phyloP scores from a whole-genome alignment of 2,113 vertebrate genomes.

The Aspidoscelis tigris region DNA sequence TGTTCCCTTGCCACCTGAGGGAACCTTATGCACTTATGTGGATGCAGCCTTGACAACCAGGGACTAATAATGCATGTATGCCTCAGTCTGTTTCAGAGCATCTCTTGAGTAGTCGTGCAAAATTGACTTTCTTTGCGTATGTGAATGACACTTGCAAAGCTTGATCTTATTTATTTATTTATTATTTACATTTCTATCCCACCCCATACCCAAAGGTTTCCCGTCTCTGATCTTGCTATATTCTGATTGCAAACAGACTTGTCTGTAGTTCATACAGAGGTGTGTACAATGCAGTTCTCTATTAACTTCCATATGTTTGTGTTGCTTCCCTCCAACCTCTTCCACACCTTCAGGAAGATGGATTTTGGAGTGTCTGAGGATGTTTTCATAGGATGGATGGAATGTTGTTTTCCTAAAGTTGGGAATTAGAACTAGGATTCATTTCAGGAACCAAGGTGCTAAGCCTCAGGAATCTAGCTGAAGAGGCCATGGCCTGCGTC shows the following conservation, averaged over 20 bases:
- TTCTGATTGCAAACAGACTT: too few relatives aligned
- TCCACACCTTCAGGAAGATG: conserved; percentile 65
- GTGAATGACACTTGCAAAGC: too few relatives aligned
- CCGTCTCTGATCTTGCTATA: too few relatives aligned
- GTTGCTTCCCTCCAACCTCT: conserved; percentile 31
- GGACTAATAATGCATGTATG: too few relatives aligned
- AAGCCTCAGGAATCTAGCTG: conserved; percentile 73
- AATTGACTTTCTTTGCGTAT: background rate
- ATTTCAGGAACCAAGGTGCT: conserved; percentile 73
- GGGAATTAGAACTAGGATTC: conserved; percentile 66
- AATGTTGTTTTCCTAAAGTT: conserved; percentile 77
- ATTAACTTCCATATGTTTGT: background rate
- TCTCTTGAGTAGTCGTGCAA: background rate
- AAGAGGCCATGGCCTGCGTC: conserved; percentile 57
- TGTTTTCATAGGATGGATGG: conserved; percentile 70
- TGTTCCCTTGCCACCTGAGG: too few relatives aligned
- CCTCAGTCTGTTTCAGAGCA: background rate
- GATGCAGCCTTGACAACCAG: too few relatives aligned
- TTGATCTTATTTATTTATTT: too few relatives aligned
- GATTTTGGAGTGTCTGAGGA: conserved; percentile 76
- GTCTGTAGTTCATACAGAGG: conserved; percentile 44
- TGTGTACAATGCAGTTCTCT: conserved; percentile 57
- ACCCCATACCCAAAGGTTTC: too few relatives aligned
- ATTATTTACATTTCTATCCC: too few relatives aligned
- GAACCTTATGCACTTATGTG: too few relatives aligned